phyloP scores from a whole-genome alignment of 2,888 invertebrate genomes.

The Drosophila atripex region DNA sequence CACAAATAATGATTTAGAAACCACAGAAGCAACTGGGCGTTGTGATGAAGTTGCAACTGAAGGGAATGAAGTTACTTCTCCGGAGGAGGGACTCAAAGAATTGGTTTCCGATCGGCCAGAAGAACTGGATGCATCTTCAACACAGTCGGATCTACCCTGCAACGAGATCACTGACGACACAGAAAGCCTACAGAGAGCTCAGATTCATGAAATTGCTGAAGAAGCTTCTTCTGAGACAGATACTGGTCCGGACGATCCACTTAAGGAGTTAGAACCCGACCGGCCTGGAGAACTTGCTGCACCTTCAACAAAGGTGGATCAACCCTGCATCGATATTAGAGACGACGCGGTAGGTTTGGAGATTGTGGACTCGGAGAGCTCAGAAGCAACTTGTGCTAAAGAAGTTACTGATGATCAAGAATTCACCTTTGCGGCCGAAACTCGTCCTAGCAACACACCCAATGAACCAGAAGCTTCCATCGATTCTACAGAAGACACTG shows the following conservation, averaged over 20 bases:
- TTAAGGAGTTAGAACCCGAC: neutral
- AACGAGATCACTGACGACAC: neutral
- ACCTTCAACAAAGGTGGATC: neutral
- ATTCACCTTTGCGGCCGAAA: neutral
- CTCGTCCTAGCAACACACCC: too few species aligned
- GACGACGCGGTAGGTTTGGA: neutral
- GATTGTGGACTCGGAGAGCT: too few species aligned
- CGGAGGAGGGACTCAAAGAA: too few species aligned
- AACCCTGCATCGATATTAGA: neutral
- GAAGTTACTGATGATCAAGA: neutral
- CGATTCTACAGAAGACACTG: neutral
- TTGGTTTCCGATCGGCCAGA: too few species aligned
- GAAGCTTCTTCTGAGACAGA: neutral
- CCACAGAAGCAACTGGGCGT: neutral
- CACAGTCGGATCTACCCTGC: too few species aligned
- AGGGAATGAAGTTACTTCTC: neutral
- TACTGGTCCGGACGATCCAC: neutral
- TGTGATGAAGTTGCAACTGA: neutral
- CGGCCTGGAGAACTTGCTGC: neutral
- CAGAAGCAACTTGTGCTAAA: too few species aligned
- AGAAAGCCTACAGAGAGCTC: neutral
- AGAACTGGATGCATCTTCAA: too few species aligned
- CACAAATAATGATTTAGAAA: neutral
- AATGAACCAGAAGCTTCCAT: too few species aligned
- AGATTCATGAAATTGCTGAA: neutral